Evolutionary conservation across 2,888 invertebrate species (phyloP).

Genomic region (Erebia epiphron): DNA sequence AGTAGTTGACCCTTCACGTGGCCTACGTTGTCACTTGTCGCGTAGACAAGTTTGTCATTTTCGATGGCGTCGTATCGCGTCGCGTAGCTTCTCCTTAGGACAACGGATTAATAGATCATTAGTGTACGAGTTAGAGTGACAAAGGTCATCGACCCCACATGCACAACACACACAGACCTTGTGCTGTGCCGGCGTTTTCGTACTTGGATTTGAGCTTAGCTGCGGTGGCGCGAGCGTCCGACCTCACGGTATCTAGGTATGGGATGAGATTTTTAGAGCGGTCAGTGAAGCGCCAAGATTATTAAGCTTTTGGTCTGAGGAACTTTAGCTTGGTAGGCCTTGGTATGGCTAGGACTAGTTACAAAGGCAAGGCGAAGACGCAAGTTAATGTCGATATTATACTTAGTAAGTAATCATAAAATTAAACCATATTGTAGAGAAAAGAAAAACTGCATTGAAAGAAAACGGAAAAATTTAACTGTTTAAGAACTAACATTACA

Average conservation of each 20-base stretch:
- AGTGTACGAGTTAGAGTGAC: not conserved
- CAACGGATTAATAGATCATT: no score
- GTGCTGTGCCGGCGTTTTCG: slow-evolving; percentile 76
- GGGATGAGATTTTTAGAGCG: not conserved
- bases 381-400: no score
- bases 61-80: no score
- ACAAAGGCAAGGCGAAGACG: no score
- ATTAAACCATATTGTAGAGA: not conserved
- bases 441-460: not conserved
- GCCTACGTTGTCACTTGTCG: no score
- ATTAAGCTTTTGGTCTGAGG: not conserved
- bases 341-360: not conserved
- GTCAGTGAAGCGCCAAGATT: not conserved
- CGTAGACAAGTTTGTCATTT: no score
- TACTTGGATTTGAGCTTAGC: slow-evolving; percentile 78
- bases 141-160: slow-evolving; percentile 21
- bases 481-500: no score
- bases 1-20: no score
- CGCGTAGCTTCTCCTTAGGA: no score
- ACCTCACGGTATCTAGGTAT: slow-evolving; percentile 63
- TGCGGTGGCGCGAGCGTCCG: slow-evolving; percentile 76
- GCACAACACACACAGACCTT: slow-evolving; percentile 62
- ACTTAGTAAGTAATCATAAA: no score
- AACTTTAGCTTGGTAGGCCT: not conserved
- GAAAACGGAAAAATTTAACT: not conserved